A percentile compares a stretch with the other conserved stretches of the same genome.
phyloP scores from a whole-genome alignment of 2,797 vertebrate genomes.

The Eidolon dupreanum region DNA sequence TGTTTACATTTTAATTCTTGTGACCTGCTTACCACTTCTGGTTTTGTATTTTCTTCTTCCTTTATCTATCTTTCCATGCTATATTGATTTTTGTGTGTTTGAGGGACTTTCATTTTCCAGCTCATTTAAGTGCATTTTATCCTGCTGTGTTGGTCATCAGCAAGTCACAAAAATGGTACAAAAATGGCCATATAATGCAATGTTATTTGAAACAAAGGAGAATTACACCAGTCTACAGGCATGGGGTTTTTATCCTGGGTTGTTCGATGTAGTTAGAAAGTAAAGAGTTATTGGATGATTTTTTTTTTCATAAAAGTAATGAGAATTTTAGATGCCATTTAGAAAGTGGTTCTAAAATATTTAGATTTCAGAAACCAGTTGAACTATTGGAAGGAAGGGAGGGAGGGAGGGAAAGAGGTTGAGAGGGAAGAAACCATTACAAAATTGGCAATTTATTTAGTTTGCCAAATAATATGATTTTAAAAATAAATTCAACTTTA shows the following conservation, averaged over 20 bases:
- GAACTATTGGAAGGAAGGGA: neutral
- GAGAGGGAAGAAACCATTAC: neutral
- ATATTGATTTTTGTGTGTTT: conserved; percentile 64
- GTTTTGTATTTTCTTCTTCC: conserved; percentile 47
- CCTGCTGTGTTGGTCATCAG: conserved; percentile 71
- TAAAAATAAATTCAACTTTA: conserved; percentile 11
- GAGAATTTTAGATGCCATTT: conserved; percentile 9
- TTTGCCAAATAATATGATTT: neutral
- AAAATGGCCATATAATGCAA: conserved; percentile 55
- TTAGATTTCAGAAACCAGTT: neutral
- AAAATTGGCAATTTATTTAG: neutral
- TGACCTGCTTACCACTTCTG: conserved; percentile 34
- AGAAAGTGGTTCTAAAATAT: neutral
- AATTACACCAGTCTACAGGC: neutral
- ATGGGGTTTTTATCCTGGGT: conserved; percentile 44
- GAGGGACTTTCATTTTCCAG: conserved; percentile 71
- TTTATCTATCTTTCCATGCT: conserved; percentile 51
- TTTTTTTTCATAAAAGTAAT: neutral
- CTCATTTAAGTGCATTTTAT: conserved; percentile 73
- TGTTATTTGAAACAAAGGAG: conserved; percentile 62
- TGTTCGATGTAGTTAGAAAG: conserved; percentile 55
- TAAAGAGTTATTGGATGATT: neutral
- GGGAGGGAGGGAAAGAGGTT: neutral
- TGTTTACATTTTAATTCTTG: conserved; percentile 54
- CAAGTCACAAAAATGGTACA: conserved; percentile 50